Conservation (phyloP, 2,797 vertebrate species). For the Pseudocheirus occidentalis region DNA sequence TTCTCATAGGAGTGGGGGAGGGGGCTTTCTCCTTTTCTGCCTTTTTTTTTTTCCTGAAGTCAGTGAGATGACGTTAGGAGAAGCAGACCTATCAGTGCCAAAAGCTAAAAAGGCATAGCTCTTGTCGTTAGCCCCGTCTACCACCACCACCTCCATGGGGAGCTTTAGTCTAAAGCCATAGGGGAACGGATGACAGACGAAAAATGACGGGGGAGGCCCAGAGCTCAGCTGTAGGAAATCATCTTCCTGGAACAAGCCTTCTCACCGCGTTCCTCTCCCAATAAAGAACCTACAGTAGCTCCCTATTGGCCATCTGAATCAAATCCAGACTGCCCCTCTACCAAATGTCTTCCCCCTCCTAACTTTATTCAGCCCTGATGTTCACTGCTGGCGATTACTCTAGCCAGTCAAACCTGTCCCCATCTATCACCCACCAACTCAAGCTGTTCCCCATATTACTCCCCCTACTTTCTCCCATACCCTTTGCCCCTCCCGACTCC, state of each 20-base stretch:
- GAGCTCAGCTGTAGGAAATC: neutral
- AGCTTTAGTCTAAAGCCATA: slow-evolving; percentile 40
- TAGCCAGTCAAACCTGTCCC: neutral
- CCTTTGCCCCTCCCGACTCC: neutral
- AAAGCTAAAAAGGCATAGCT: slow-evolving; percentile 14
- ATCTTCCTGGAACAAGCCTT: neutral
- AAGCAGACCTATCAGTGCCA: slow-evolving; percentile 23
- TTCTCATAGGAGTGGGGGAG: slow-evolving; percentile 59
- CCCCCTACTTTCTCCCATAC: neutral
- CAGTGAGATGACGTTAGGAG: slow-evolving; percentile 15
- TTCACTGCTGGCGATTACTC: neutral
- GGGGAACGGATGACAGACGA: neutral
- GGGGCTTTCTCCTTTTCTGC: neutral
- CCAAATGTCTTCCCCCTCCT: neutral
- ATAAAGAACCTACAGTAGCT: neutral
- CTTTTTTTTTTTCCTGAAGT: slow-evolving; percentile 36
- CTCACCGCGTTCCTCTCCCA: neutral
- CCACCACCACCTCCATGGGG: slow-evolving; percentile 5
- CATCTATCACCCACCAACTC: neutral
- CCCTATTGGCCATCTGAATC: neutral
- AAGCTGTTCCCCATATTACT: neutral
- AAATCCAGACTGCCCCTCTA: neutral
- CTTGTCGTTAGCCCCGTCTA: neutral
- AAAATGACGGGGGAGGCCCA: neutral
- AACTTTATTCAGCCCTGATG: neutral